Evolutionary conservation across 2,888 invertebrate species (phyloP).

Genomic region (Synergus gifuensis): DNA sequence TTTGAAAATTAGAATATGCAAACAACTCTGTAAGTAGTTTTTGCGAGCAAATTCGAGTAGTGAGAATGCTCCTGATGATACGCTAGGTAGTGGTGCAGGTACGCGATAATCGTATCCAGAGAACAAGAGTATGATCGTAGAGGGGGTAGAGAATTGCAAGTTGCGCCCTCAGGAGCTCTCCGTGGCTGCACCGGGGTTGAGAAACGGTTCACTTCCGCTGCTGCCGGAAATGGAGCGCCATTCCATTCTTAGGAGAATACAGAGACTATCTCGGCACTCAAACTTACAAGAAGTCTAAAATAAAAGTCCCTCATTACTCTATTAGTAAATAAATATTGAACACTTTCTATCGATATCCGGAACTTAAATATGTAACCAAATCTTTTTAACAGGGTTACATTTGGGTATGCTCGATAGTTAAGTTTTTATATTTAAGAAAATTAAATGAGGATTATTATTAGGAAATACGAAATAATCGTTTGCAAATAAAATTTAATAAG

Average conservation of each 20-base stretch:
- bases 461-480: too few species aligned
- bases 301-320: constrained; percentile 24
- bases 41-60: constrained; percentile 6
- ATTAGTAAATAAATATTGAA: constrained; percentile 1
- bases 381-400: too few species aligned
- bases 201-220: constrained; percentile 60
- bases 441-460: too few species aligned
- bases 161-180: constrained; percentile 44
- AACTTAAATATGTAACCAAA: too few species aligned
- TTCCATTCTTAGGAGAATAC: constrained; percentile 55
- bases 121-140: neutral
- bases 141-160: constrained; percentile 26
- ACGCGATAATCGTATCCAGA: constrained; percentile 25
- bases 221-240: constrained; percentile 61
- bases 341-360: neutral
- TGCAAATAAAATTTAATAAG: too few species aligned
- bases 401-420: too few species aligned
- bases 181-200: constrained; percentile 50
- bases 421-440: too few species aligned
- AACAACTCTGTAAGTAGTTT: neutral
- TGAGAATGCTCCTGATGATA: neutral
- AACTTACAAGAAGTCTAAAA: constrained; percentile 33
- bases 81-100: constrained; percentile 20
- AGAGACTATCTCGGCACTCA: constrained; percentile 41
- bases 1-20: neutral